Evolutionary conservation across 2,888 invertebrate genomes (phyloP).

Genomic region (Sclerodermus sp.): DNA sequence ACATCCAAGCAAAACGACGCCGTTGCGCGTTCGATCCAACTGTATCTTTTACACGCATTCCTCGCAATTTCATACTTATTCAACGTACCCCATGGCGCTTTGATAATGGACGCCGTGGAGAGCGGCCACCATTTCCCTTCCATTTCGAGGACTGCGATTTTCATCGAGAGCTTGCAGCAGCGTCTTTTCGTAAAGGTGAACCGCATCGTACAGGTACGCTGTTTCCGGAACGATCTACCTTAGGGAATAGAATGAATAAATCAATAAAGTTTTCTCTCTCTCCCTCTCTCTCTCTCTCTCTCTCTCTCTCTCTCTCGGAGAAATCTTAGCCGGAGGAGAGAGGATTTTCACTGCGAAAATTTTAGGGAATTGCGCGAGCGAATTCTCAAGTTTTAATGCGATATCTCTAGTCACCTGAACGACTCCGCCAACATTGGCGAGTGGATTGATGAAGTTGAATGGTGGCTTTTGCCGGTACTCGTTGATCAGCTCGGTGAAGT

Average conservation of each 20-base stretch:
- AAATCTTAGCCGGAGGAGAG: too few relatives aligned
- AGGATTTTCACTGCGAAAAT: not conserved
- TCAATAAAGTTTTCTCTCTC: too few relatives aligned
- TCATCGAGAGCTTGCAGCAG: slow-evolving; percentile 70
- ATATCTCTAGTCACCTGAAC: slow-evolving; percentile 42
- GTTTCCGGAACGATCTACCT: slow-evolving; percentile 82
- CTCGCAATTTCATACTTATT: too few relatives aligned
- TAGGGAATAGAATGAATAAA: slow-evolving; percentile 29
- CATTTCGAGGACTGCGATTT: slow-evolving; percentile 75
- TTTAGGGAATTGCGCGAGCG: not conserved
- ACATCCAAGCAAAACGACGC: too few relatives aligned
- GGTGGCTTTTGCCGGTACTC: slow-evolving; percentile 81
- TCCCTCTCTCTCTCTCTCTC: too few relatives aligned
- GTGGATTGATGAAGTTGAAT: slow-evolving; percentile 84
- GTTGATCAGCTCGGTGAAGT: slow-evolving; percentile 78
- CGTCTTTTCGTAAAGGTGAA: slow-evolving; percentile 87
- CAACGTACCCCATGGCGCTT: slow-evolving; percentile 78
- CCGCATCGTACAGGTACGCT: slow-evolving; percentile 91
- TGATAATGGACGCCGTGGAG: slow-evolving; percentile 78
- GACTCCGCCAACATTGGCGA: slow-evolving; percentile 70
- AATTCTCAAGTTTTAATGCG: too few relatives aligned
- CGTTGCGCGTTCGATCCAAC: too few relatives aligned
- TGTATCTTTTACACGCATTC: too few relatives aligned
- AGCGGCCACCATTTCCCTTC: slow-evolving; percentile 76
- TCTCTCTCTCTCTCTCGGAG: too few relatives aligned